Percentiles rank a stretch among this genome's conserved stretches.
phyloP scores from a whole-genome alignment of 2,797 vertebrate species.

The Sphaeramia orbicularis region DNA sequence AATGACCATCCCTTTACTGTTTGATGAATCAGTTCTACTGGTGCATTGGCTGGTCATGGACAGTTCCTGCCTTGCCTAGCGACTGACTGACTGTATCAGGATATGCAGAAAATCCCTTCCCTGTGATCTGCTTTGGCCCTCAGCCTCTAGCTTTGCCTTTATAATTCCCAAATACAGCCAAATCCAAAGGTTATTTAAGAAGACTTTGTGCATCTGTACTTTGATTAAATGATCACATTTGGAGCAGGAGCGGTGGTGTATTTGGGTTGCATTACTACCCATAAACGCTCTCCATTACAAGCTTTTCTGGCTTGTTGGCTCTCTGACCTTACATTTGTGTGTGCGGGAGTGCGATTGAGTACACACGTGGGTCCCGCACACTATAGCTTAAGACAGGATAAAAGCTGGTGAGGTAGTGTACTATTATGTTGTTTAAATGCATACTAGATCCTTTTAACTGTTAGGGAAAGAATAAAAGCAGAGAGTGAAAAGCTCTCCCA shows the following conservation, averaged over 20 bases:
- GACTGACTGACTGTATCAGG: conserved; percentile 76
- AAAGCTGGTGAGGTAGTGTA: conserved; percentile 80
- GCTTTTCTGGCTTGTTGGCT: conserved; percentile 81
- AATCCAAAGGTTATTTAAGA: conserved; percentile 87
- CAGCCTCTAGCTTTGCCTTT: conserved; percentile 80
- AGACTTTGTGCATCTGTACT: conserved; percentile 85
- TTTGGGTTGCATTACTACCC: conserved; percentile 83
- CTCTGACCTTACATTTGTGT: conserved; percentile 74
- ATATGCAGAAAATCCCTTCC: conserved; percentile 80
- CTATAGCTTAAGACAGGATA: conserved; percentile 83
- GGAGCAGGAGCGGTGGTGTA: conserved; percentile 73
- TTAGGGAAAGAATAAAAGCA: conserved; percentile 78
- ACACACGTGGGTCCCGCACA: conserved; percentile 56
- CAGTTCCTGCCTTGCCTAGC: conserved; percentile 51
- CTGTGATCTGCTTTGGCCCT: conserved; percentile 83
- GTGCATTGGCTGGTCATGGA: conserved; percentile 44
- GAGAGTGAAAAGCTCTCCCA: conserved; percentile 80
- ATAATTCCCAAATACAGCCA: conserved; percentile 86
- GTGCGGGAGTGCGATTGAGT: conserved; percentile 43
- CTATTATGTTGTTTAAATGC: conserved; percentile 84
- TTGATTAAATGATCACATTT: conserved; percentile 86
- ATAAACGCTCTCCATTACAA: conserved; percentile 82
- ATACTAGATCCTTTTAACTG: conserved; percentile 81
- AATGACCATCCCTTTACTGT: conserved; percentile 32
- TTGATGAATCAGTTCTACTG: conserved; percentile 66